phyloP scores from a whole-genome alignment of 2,797 vertebrate species.

The Alauda arvensis region DNA sequence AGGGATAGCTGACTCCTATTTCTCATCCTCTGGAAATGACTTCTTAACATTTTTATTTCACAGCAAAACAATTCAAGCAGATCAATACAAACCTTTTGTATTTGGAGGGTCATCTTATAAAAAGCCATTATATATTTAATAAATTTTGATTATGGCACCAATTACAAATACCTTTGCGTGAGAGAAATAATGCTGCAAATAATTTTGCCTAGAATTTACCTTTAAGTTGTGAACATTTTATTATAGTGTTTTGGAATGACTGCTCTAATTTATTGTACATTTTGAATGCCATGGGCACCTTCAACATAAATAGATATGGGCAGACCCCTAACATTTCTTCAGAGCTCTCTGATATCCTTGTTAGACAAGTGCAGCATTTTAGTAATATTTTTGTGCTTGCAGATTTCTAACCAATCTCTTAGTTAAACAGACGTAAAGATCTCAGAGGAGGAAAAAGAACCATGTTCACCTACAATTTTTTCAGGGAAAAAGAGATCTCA shows the following conservation, averaged over 20 bases:
- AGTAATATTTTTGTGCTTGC: constrained; percentile 30
- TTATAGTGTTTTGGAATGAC: constrained; percentile 38
- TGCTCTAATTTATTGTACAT: constrained; percentile 40
- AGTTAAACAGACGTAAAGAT: constrained; percentile 24
- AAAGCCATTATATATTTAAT: constrained; percentile 43
- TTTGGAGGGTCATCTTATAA: constrained; percentile 42
- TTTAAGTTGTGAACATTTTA: constrained; percentile 54
- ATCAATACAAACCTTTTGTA: constrained; percentile 42
- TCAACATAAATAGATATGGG: constrained; percentile 33
- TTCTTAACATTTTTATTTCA: constrained; percentile 23
- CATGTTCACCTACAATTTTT: not conserved
- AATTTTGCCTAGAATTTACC: constrained; percentile 52
- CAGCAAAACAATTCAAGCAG: constrained; percentile 14
- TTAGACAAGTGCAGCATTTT: constrained; percentile 25
- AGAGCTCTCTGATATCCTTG: constrained; percentile 17
- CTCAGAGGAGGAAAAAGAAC: constrained; percentile 14
- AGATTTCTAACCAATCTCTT: constrained; percentile 23
- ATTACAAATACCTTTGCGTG: constrained; percentile 36
- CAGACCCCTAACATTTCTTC: constrained; percentile 39
- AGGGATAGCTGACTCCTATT: not conserved
- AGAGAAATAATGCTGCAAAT: not conserved
- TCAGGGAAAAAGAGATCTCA: not conserved
- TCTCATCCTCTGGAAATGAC: constrained; percentile 43
- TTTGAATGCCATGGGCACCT: constrained; percentile 23
- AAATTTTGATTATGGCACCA: constrained; percentile 29